Percentiles rank a stretch among this genome's conserved stretches.
phyloP scores from a whole-genome alignment of 2,797 vertebrate genomes.

The Trematomus bernacchii region DNA sequence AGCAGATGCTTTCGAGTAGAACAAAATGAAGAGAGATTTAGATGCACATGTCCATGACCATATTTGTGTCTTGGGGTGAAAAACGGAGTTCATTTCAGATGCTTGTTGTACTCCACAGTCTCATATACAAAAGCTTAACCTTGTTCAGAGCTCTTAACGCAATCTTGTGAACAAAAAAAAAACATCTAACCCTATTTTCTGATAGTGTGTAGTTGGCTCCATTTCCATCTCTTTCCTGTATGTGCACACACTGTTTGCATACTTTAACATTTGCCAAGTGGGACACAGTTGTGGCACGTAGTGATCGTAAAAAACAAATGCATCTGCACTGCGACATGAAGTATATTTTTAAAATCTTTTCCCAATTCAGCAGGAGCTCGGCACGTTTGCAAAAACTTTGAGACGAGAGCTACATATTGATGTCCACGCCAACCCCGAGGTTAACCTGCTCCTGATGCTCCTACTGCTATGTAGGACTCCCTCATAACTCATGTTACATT shows the following conservation, averaged over 20 bases:
- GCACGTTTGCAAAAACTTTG: constrained; percentile 17
- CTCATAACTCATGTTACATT: constrained; percentile 33
- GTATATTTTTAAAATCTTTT: constrained; percentile 7
- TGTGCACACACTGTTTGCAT: constrained; percentile 21
- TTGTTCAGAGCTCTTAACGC: constrained; percentile 10
- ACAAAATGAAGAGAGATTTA: constrained; percentile 48
- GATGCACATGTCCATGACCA: constrained; percentile 52
- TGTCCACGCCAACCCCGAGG: constrained; percentile 1
- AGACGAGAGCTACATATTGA: constrained; percentile 6
- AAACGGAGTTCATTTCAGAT: constrained; percentile 30
- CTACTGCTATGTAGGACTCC: constrained; percentile 3
- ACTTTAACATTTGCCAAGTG: constrained; percentile 15
- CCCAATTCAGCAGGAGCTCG: constrained; percentile 10
- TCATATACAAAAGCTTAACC: constrained; percentile 22
- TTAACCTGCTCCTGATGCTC: constrained; percentile 13
- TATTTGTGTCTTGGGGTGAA: constrained; percentile 50
- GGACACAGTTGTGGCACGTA: constrained; percentile 11
- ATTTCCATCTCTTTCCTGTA: neutral
- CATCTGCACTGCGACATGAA: neutral
- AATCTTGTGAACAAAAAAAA: constrained; percentile 10
- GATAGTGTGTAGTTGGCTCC: neutral
- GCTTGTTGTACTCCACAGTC: constrained; percentile 9
- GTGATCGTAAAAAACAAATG: neutral
- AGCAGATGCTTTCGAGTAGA: constrained; percentile 79
- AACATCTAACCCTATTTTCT: neutral